phyloP scores from a whole-genome alignment of 35 echinoderm and acorn worm genomes.

The Strongylocentrotus purpuratus region DNA sequence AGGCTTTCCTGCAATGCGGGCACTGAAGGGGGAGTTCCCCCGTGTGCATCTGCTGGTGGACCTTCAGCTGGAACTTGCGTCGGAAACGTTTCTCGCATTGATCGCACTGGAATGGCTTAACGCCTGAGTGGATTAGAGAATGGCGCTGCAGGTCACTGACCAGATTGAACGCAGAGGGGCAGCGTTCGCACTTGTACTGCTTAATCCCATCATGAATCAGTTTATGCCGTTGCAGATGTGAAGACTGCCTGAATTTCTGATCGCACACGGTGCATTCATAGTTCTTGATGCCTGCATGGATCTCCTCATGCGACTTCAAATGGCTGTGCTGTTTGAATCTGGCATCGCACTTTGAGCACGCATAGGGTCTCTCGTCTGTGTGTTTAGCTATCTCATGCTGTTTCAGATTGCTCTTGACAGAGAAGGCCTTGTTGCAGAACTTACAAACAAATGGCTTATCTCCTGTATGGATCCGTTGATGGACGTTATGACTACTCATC shows the following conservation, averaged over 20 bases:
- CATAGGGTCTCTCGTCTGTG: constrained; percentile 39
- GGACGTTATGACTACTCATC: constrained; percentile 47
- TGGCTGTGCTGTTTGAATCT: constrained; percentile 53
- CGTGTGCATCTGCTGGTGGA: constrained; percentile 61
- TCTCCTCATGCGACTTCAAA: constrained; percentile 49
- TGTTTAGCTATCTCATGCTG: constrained; percentile 42
- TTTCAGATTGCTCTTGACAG: constrained; percentile 46
- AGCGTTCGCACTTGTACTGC: constrained; percentile 23
- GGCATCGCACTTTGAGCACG: constrained; percentile 26
- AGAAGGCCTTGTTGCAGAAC: constrained; percentile 54
- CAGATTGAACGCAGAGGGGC: constrained; percentile 51
- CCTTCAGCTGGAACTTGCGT: constrained; percentile 47
- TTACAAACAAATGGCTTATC: constrained; percentile 58
- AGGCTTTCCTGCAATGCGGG: constrained; percentile 28
- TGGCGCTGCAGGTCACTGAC: constrained; percentile 55
- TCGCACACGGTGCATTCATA: constrained; percentile 40
- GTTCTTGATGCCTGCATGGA: constrained; percentile 49
- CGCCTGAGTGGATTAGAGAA: constrained; percentile 59
- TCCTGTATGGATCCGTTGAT: constrained; percentile 47
- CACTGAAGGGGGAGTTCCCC: background rate
- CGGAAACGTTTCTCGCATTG: constrained; percentile 54
- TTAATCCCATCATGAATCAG: constrained; percentile 52
- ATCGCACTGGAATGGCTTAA: constrained; percentile 62
- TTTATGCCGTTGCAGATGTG: constrained; percentile 46
- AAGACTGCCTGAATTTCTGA: constrained; percentile 51